Base-by-base conservation (phyloP, 2,888 invertebrate genomes). In the Hypselothyrea guttata region DNA sequence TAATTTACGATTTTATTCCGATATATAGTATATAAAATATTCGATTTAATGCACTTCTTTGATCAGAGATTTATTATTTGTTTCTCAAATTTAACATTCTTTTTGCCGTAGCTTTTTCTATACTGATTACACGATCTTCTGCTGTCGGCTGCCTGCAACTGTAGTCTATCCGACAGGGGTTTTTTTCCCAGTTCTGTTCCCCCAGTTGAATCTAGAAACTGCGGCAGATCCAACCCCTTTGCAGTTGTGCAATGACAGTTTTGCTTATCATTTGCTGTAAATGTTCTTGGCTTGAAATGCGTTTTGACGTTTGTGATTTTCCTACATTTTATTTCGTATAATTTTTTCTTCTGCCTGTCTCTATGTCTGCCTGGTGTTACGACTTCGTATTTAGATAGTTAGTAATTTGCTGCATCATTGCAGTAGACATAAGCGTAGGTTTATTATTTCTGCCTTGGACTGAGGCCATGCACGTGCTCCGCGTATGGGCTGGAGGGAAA, bases 261-360 rank as follows among this genome's bases (percentile, higher is more conserved):
- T 82, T 82, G 78, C 84, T 78, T 78, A 78, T 78, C 84, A 78
- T 84, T 75, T 48, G 59, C 83, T 66, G 68, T 57, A 74, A 84
- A 69, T 69, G 68, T 74, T 74, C 78, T 63, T 45, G 40, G 58
- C 54, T 73, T 38, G 27, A 63, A 69, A 74, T 69, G 51, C 63
- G 34, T 66, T 66, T 72, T 56, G 61, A 66, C 72, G 33, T 56
- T 22, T 53, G 67, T 71, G 75, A 74, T 62, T 57, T 68, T 22
- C 22, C 22, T 5, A 2, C 22, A 22, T 2, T 33, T 30, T 53
- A 53, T 12, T 22, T 11, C 37, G 30, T n/a, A n/a, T n/a, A n/a
- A 22, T 22, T 22, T 22, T 22, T 49, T 56, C 59, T 59, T 55
- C 51, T 51, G 62, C 56, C 45, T 62, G 56, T 56, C 51, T 51